Evolutionary conservation across 1,140 invertebrate genomes (phyloP), one percentile per base, ranked within the genome.

Genomic region (Maniola jurtina): DNA sequence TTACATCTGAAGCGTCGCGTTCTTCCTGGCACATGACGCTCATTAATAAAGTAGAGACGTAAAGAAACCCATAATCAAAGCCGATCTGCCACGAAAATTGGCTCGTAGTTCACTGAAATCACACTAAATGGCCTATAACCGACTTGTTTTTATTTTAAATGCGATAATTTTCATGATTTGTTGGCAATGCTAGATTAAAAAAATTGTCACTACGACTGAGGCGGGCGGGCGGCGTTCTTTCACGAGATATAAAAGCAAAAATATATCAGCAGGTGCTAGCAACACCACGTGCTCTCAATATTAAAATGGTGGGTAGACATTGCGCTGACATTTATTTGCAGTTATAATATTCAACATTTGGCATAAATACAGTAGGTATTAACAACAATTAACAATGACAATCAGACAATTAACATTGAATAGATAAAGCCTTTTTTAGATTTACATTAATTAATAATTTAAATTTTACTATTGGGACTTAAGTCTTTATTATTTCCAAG

Each of bases 61-160:
- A 77, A 81, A 84, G 77, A 75, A 77, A 68, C 68, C 74, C 68
- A 76, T 85, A 84, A 86, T 86, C 85, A 90, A 88, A 89, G 79
- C 80, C 71, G 73, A 76, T 75, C 68, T 69, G 80, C 74, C 77
- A 75, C 68, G 65, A 58, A 77, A 85, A 88, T 70, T 67, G 70
- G 68, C 68, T 80, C 80, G 72, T 90, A 90, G 76, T 79, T 90
- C 84, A 89, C 64, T 74, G 60, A 81, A 86, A 88, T 89, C 82
- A 83, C 80, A 83, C 78, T 70, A 76, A 88, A 88, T 83, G 75
- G 81, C 71, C 86, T 84, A 90, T 89, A 89, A 88, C 81, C 80
- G 73, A 78, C 81, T 85, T 88, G 84, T 88, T 85, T 85, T 84
- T 86, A 73, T 84, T 85, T 85, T 77, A 77, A 74, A 84, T 84